Evolutionary conservation across 2,888 invertebrate genomes (phyloP), one percentile per base, ranked within the genome.

Genomic region (Tetragonula carbonaria): DNA sequence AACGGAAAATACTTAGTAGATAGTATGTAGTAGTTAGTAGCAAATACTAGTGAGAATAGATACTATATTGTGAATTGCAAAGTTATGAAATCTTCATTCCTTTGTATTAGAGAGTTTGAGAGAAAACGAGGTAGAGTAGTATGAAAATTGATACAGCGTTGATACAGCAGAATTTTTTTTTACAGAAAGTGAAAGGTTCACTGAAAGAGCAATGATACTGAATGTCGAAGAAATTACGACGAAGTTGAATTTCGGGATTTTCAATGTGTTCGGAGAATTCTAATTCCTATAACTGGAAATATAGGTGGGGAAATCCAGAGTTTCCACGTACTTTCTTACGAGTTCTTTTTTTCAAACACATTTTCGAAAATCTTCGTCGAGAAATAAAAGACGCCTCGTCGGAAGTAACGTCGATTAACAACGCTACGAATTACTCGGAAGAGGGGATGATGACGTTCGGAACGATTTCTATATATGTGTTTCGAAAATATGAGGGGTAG

Each of bases 391-490:
- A 74, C 77, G 79, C 71, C 84, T 63, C 82, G 66, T n/a, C 50
- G 74, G 55, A 86, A 80, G 77, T 86, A 87, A 85, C 83, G 82
- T 81, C 82, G 86, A 78, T 81, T 71, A 71, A 87, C 87, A 89
- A 90, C 86, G 91, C 85, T 88, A 92, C 92, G 88, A 89, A 87
- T 90, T 89, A 86, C 84, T 89, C 66, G 86, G 86, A 82, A 74
- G 65, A 78, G 73, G 77, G 87, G 85, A 80, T 86, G 86, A 84
- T 85, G 86, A 86, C 75, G 80, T 83, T 77, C 53, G 77, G 80
- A 85, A 82, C 82, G 88, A 90, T 87, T 86, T 77, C 73, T 86
- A 86, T 89, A 84, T 86, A 85, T 87, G 90, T 86, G 84, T 86
- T 73, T 89, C 76, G 88, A 89, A 86, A 87, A 89, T 86, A 85